A percentile compares a stretch with the other conserved stretches of the same genome.
Conservation (phyloP, 1,140 invertebrate species). For the Sipha flava region DNA sequence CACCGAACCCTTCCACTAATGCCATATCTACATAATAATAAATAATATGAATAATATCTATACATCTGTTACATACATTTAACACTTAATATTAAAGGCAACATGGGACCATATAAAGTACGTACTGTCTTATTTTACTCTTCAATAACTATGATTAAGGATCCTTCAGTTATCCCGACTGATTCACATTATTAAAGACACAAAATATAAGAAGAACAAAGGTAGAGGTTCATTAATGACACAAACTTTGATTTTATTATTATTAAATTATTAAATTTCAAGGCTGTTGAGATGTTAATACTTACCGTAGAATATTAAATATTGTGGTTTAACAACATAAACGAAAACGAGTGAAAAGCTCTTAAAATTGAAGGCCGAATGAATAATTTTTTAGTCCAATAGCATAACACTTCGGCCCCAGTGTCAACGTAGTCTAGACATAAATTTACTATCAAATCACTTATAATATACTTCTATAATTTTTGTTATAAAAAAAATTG, state of each 20-base stretch:
- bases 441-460: no score
- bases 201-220: background rate
- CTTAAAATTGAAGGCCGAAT: constrained; percentile 10
- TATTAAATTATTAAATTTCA: background rate
- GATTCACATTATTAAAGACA: constrained; percentile 1
- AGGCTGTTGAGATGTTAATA: background rate
- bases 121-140: background rate
- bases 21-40: constrained; percentile 47
- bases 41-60: background rate
- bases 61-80: no score
- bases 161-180: background rate
- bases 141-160: background rate
- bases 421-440: background rate
- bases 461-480: no score
- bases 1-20: constrained; percentile 68
- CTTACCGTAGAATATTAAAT: background rate
- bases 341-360: background rate
- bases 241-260: background rate
- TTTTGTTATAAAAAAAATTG: no score
- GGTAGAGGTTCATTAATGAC: background rate
- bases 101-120: background rate
- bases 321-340: background rate
- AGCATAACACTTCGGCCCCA: no score
- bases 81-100: background rate
- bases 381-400: background rate